These are phyloP conservation scores for Apostichopus parvimensis DNA, from an alignment of 35 echinoderm and acorn worm genomes.

Conservation along the genomic window DNA sequence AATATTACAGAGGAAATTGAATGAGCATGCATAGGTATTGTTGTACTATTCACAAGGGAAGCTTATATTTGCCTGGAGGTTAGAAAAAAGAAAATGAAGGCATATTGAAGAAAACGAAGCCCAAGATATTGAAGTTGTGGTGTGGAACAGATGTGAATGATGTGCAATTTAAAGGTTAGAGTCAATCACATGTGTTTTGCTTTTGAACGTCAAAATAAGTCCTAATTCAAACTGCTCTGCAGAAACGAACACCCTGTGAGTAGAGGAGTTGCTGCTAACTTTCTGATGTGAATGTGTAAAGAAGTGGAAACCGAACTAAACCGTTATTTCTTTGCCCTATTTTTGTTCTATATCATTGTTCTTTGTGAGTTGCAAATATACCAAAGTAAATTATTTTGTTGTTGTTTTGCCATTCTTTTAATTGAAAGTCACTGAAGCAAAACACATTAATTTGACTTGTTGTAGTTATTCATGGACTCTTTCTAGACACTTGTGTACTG, in stretches of 20 bases:
- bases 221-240: background rate
- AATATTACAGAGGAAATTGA: conserved; percentile 33
- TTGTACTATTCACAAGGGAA: conserved; percentile 35
- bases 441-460: no score
- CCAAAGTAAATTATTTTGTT: no score
- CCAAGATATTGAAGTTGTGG: background rate
- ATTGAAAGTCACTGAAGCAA: no score
- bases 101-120: background rate
- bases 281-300: background rate
- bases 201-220: background rate
- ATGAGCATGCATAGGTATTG: conserved; percentile 34
- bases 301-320: background rate
- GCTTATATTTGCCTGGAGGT: conserved; percentile 4
- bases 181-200: background rate
- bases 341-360: no score
- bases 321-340: no score
- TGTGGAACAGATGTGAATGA: conserved; percentile 20
- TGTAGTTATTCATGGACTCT: no score
- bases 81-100: background rate
- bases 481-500: no score
- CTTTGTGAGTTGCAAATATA: no score
- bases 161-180: background rate
- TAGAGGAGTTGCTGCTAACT: no score
- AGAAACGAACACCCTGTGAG: no score
- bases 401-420: no score